Evolutionary conservation across 2,888 invertebrate genomes (phyloP).

Genomic region (Monochamus alternatus): DNA sequence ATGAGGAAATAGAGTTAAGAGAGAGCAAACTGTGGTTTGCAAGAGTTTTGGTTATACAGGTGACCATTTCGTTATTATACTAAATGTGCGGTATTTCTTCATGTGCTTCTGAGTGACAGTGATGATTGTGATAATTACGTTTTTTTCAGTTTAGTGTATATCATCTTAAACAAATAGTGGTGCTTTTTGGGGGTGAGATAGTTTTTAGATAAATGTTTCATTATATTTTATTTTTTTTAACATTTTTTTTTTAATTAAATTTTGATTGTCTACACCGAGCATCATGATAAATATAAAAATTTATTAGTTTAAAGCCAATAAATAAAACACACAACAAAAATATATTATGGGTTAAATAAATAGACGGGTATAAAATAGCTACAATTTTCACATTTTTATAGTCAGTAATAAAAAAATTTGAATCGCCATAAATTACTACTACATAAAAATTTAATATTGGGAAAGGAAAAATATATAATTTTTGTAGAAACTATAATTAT

Average conservation of each 20-base stretch:
- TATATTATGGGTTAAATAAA: too few species aligned
- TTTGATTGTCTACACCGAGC: too few species aligned
- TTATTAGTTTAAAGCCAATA: too few species aligned
- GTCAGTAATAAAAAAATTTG: too few species aligned
- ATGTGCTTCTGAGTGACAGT: neutral
- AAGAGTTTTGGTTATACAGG: constrained; percentile 41
- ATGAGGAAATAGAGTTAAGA: constrained; percentile 46
- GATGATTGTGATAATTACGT: neutral
- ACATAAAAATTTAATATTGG: too few species aligned
- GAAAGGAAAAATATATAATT: too few species aligned
- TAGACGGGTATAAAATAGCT: too few species aligned
- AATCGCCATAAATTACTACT: too few species aligned
- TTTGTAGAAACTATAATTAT: too few species aligned
- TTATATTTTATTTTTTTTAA: neutral
- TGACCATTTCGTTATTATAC: constrained; percentile 34
- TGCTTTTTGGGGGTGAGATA: neutral
- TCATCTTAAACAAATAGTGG: neutral
- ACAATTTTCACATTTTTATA: too few species aligned
- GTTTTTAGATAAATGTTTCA: neutral
- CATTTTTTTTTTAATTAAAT: neutral
- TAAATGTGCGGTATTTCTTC: constrained; percentile 8
- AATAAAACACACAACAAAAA: too few species aligned
- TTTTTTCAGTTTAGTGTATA: neutral
- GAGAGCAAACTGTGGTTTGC: constrained; percentile 39
- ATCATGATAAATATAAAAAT: too few species aligned